These are phyloP conservation scores for Arvicanthis niloticus DNA, from an alignment of 2,113 vertebrate species.

Conservation along the genomic window DNA sequence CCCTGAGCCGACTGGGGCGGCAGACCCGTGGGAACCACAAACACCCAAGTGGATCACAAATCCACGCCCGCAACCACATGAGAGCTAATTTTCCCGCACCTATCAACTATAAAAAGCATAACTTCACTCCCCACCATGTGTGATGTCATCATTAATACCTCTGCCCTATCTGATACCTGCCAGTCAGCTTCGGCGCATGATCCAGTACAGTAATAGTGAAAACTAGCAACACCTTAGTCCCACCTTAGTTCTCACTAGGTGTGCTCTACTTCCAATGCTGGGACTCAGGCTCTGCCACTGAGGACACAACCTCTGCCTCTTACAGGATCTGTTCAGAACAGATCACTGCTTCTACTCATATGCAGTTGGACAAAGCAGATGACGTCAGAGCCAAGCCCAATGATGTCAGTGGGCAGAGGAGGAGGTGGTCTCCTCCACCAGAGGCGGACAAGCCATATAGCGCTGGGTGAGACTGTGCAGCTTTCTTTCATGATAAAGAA, in stretches of 20 bases:
- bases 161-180: no score
- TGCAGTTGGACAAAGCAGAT: background rate
- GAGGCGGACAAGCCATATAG: background rate
- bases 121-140: background rate
- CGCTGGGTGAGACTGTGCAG: background rate
- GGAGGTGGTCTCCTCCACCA: background rate
- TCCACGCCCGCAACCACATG: no score
- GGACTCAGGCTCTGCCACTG: background rate
- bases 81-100: no score
- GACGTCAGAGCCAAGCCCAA: background rate
- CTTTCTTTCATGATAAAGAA: background rate
- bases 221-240: background rate
- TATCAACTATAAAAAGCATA: background rate
- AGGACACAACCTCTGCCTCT: background rate
- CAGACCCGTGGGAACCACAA: no score
- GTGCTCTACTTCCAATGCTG: background rate
- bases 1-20: no score
- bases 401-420: background rate
- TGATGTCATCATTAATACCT: background rate
- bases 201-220: background rate
- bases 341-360: background rate
- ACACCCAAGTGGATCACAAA: no score
- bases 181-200: background rate
- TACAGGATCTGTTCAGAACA: background rate
- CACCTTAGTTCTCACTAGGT: background rate